Evolutionary conservation across 2,888 invertebrate genomes (phyloP), one percentile per base, ranked within the genome.

Genomic region (Allacma fusca): DNA sequence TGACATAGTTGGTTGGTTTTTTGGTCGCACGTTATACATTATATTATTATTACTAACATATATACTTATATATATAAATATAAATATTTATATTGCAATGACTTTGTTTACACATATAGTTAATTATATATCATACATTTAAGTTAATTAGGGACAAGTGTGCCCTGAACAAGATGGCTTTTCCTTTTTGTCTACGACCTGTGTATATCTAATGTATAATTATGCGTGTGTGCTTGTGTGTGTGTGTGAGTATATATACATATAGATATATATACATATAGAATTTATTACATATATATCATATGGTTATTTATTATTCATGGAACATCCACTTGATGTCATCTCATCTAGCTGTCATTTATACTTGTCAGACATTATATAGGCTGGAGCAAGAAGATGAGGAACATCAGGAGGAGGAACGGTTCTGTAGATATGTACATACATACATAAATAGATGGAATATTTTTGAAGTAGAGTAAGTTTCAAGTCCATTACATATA

Each of bases 21-120:
- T 50, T 50, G 50, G 50, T 50, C 50, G 50, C 50, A 50, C 50
- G 50, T 50, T n/a, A n/a, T n/a, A n/a, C n/a, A n/a, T n/a, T n/a
- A n/a, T 34, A 7, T 34, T 34, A 16, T 16, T 9, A 50, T 50
- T 5, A 50, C 50, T 13, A 4, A 50, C 19, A 19, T 12, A 50
- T 50, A 50, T 50, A 50, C 5, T 50, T 50, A 50, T 16, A 50
- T 16, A 16, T 50, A 50, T n/a, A 40, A 9, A 40, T 40, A 40
- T 40, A 40, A n/a, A n/a, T n/a, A n/a, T n/a, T n/a, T n/a, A n/a
- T n/a, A n/a, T n/a, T n/a, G n/a, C n/a, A n/a, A n/a, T n/a, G n/a
- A n/a, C n/a, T n/a, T n/a, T n/a, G n/a, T n/a, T 50, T 50, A 50
- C n/a, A n/a, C n/a, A 13, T 50, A 50, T 50, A 50, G 19, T 50